Percentiles rank a stretch among this genome's conserved stretches.
phyloP scores from a whole-genome alignment of 2,888 invertebrate genomes.

The Drosophila buzzatii region DNA sequence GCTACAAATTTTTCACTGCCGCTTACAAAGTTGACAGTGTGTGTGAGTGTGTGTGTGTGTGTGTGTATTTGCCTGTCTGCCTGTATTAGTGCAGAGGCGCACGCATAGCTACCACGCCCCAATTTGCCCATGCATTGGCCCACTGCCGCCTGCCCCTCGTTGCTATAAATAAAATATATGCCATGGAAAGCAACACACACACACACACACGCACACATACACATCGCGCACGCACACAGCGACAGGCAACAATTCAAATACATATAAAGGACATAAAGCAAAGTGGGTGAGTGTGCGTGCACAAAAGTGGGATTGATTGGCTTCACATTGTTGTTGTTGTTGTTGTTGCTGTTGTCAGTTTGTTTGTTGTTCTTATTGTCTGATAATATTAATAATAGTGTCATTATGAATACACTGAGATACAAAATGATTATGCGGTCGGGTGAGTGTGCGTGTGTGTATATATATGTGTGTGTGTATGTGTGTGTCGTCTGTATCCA shows the following conservation, averaged over 20 bases:
- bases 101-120: slow-evolving; percentile 25
- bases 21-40: slow-evolving; percentile 14
- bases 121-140: slow-evolving; percentile 6
- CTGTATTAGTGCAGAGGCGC: slow-evolving; percentile 10
- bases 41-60: not conserved
- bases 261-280: slow-evolving; percentile 1
- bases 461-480: not conserved
- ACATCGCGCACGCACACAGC: slow-evolving; percentile 3
- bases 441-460: not conserved
- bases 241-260: slow-evolving; percentile 4
- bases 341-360: not conserved
- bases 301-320: slow-evolving; percentile 72
- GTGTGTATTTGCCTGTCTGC: slow-evolving; percentile 12
- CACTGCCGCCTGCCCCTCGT: slow-evolving; percentile 56
- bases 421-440: not conserved
- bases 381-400: slow-evolving; percentile 58
- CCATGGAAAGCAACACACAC: slow-evolving; percentile 14
- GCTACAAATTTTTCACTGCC: slow-evolving; percentile 55
- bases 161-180: slow-evolving; percentile 75
- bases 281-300: not conserved
- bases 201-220: slow-evolving; percentile 1
- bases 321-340: slow-evolving; percentile 22
- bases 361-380: slow-evolving; percentile 46
- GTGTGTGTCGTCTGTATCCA: not conserved
- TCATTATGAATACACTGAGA: slow-evolving; percentile 35